Base-by-base conservation (phyloP, 1,140 invertebrate species). In the Lithobius niger region DNA sequence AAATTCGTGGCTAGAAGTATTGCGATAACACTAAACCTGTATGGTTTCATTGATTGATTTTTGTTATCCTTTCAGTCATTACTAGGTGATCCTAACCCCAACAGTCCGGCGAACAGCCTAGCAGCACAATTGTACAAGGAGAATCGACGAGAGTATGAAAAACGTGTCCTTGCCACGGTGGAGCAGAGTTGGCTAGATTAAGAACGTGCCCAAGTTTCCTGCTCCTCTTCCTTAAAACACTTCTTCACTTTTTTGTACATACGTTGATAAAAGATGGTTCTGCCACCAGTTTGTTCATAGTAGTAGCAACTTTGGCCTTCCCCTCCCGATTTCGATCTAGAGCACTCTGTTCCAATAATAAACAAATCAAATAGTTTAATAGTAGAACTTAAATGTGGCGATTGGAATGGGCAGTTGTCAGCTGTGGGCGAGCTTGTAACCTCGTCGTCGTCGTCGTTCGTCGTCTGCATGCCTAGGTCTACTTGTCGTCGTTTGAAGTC, bases 81-180 rank as follows among this genome's bases (percentile, higher is more conserved):
- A 57, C 56, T 93, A 72, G 90, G 88, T 82, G 91, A 96, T 76
- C 91, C 91, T 59, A 96, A 95, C 77, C 91, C 91, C 59, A 95
- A 95, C 76, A 92, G 88, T 69, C 91, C 91, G 66, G 91, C 91
- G 59, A 96, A 96, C 71, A 92, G 88, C 61, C 87, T 92, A 80
- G 91, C 91, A 68, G 91, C 91, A 60, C 66, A 67, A 59, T 57
- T 67, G 27, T 67, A 68, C 55, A 62, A 67, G 57, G 68, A 75
- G 61, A 74, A 74, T 62, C 59, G 72, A 52, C 65, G 73, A 48
- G 77, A 79, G 61, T 77, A 77, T 64, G 77, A 78, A 59, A 78
- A 78, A 59, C 63, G 75, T 49, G 77, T 77, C 36, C 69, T 73
- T 16, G 69, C 72, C 47, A 77, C 77, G 60, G 76, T 77, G 16